Conservation (phyloP, 2,888 invertebrate genomes). For the Phymatocera aterrima region DNA sequence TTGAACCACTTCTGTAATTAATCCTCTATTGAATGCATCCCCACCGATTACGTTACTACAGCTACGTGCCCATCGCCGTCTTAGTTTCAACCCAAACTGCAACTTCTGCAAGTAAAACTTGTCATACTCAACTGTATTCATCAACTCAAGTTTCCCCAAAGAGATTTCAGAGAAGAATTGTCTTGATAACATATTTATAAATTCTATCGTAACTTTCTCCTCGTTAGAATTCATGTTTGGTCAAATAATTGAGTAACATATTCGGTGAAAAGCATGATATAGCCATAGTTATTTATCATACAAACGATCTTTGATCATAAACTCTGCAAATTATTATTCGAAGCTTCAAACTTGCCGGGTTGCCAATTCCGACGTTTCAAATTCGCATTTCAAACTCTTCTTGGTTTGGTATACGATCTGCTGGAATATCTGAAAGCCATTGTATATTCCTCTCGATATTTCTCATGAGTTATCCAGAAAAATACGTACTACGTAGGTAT, state of each 20-base stretch:
- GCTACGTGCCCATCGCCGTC: neutral
- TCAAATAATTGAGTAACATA: neutral
- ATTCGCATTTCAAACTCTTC: neutral
- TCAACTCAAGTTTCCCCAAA: too few relatives aligned
- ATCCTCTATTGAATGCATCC: neutral
- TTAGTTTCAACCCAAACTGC: neutral
- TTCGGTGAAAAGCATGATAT: neutral
- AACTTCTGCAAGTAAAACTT: neutral
- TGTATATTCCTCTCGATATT: neutral
- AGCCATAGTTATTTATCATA: neutral
- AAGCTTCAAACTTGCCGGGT: neutral
- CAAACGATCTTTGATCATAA: neutral
- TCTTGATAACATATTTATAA: neutral
- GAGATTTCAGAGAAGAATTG: neutral
- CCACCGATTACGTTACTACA: neutral
- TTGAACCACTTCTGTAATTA: slow-evolving; percentile 27
- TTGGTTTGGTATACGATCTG: too few relatives aligned
- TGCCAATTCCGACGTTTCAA: neutral
- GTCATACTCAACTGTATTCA: too few relatives aligned
- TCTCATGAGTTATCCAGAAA: neutral
- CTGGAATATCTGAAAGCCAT: neutral
- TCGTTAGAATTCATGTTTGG: neutral
- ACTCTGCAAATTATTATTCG: neutral
- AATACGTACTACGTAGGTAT: too few relatives aligned
- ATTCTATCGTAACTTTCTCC: neutral